Base-by-base conservation (phyloP, 2,888 invertebrate species). In the Leptopilina myrica region DNA sequence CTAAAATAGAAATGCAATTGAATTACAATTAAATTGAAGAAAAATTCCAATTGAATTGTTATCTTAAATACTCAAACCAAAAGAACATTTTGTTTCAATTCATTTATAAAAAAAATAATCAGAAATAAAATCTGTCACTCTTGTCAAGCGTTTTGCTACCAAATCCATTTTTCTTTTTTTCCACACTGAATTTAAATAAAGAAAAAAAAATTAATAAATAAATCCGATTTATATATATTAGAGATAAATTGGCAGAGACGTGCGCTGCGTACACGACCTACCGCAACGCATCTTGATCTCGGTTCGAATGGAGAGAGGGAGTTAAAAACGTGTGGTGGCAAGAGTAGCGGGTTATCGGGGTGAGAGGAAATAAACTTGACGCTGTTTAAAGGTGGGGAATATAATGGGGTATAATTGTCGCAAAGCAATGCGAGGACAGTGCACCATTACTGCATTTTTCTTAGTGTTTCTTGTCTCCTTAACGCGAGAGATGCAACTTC, bases 331-430 rank as follows among this genome's bases (percentile, higher is more conserved):
- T 77, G 77, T 73, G 78, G 33, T 75, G 67, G 66, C 46, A 64
- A 20, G 69, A 56, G 76, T 73, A 56, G 79, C 64, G 79, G 69
- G 9, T 67, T 43, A 76, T 78, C 79, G 79, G 80, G 75, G 73
- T 77, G 79, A 80, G 80, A 49, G 64, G 77, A 65, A 64, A 76
- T 49, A 49, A 49, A 77, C 76, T 80, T 67, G 77, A 80, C 77
- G 12, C 46, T 49, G 49, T 3, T 53, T 80, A 78, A 46, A 85
- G 85, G 85, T 84, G 85, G 88, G 88, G 85, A 85, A 86, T 91
- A 86, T 91, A 91, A 91, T 91, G 90, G 91, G 90, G 90, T 91
- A 91, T 91, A 91, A 91, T 91, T 91, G 91, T 91, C 90, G 87
- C 87, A 81, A 49, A 91, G 91, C 88, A 91, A 91, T 91, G 91